A percentile compares a stretch with the other conserved stretches of the same genome.
Evolutionary conservation across 1,140 invertebrate species (phyloP).

Genomic region (Leucophenga varia): DNA sequence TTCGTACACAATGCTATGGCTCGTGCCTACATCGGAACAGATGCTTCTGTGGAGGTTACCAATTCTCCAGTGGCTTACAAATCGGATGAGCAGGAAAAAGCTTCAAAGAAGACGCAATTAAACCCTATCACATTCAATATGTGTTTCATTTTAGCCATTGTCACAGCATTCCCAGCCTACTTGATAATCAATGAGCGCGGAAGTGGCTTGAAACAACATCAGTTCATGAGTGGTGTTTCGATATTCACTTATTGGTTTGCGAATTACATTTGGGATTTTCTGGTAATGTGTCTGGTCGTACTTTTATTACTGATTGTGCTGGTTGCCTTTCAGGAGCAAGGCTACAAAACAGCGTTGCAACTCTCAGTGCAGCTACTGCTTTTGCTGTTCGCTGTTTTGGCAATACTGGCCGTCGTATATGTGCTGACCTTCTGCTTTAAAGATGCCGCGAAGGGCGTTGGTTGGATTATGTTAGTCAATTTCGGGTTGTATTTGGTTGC

Average conservation of each 20-base stretch:
- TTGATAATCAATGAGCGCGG: constrained; percentile 65
- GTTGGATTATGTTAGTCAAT: too few species aligned
- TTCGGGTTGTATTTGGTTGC: too few species aligned
- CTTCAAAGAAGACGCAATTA: constrained; percentile 16
- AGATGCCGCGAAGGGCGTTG: constrained; percentile 64
- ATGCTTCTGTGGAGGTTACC: neutral
- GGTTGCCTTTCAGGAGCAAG: constrained; percentile 60
- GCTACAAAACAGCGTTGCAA: constrained; percentile 40
- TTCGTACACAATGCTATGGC: constrained; percentile 64
- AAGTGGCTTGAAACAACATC: constrained; percentile 59
- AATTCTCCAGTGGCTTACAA: constrained; percentile 1
- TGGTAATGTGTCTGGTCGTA: constrained; percentile 63
- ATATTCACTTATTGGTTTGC: constrained; percentile 68
- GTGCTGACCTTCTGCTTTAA: constrained; percentile 62
- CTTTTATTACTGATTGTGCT: constrained; percentile 58
- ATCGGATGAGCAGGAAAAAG: neutral
- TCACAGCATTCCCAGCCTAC: constrained; percentile 70
- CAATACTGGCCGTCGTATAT: constrained; percentile 59
- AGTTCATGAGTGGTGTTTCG: constrained; percentile 71
- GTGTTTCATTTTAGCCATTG: constrained; percentile 65
- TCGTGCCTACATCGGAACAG: neutral
- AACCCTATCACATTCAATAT: constrained; percentile 60
- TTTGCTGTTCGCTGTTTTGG: constrained; percentile 57
- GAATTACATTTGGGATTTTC: constrained; percentile 69
- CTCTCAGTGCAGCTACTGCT: constrained; percentile 39